These are phyloP conservation scores for Scolanthus callimorphus DNA, from an alignment of 92 coral and sea anemone genomes.

Conservation along the genomic window DNA sequence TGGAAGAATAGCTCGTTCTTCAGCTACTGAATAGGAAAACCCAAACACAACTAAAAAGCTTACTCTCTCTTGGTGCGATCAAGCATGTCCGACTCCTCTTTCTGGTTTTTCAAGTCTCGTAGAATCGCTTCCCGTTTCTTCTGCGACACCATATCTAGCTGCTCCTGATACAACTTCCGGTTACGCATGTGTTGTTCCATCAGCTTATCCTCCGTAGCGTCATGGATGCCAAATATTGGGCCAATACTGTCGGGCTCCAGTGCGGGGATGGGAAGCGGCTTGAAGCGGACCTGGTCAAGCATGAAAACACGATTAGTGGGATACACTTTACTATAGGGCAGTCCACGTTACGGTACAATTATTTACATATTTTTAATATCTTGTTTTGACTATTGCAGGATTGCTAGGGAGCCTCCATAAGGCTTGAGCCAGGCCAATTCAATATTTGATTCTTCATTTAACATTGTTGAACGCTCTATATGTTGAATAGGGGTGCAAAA, in stretches of 20 bases:
- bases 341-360: too few species aligned
- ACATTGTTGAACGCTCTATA: too few species aligned
- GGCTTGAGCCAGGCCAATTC: too few species aligned
- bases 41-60: too few species aligned
- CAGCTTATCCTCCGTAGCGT: slow-evolving; percentile 88
- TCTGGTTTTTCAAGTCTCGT: slow-evolving; percentile 77
- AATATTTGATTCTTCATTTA: too few species aligned
- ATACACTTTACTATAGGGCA: too few species aligned
- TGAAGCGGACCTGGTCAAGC: slow-evolving; percentile 75
- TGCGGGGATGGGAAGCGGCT: slow-evolving; percentile 95
- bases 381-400: too few species aligned
- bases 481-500: too few species aligned
- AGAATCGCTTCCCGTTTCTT: slow-evolving; percentile 91
- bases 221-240: slow-evolving; percentile 89
- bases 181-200: slow-evolving; percentile 72
- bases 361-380: slow-evolving; percentile 1
- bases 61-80: slow-evolving; percentile 92
- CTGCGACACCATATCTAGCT: slow-evolving; percentile 95
- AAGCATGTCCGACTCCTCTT: slow-evolving; percentile 94
- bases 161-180: slow-evolving; percentile 85
- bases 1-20: too few species aligned
- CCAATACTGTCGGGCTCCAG: slow-evolving; percentile 94
- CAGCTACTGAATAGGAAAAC: too few species aligned
- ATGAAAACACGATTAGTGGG: too few species aligned
- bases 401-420: too few species aligned